Conservation (phyloP, 2,888 invertebrate species). For the Epsilonema sp. region DNA sequence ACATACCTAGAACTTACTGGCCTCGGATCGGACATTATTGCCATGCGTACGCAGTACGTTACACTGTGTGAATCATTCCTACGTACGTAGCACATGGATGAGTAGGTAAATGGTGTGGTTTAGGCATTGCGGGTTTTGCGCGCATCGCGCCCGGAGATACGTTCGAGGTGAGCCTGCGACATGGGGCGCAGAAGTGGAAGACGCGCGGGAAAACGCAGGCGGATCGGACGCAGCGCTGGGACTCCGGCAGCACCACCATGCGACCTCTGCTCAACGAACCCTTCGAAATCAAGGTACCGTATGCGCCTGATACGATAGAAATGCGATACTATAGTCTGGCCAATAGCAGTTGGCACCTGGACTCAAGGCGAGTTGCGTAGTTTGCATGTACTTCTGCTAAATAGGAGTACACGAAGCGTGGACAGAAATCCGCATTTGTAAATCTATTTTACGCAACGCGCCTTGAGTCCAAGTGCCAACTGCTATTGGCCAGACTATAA, state of each 20-base stretch:
- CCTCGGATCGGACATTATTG: neutral
- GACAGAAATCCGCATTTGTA: too few species aligned
- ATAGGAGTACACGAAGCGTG: too few species aligned
- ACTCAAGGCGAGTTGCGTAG: too few species aligned
- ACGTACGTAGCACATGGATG: neutral
- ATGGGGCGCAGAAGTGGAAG: constrained; percentile 41
- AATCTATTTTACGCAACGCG: too few species aligned
- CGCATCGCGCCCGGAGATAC: constrained; percentile 40
- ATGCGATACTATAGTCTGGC: too few species aligned
- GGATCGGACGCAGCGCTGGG: constrained; percentile 38
- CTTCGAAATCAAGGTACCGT: constrained; percentile 36
- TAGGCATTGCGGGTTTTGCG: constrained; percentile 41
- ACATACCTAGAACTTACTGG: too few species aligned
- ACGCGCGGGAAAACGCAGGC: constrained; percentile 34
- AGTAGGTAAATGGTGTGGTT: constrained; percentile 4
- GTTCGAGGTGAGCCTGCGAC: constrained; percentile 39
- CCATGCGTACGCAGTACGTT: neutral
- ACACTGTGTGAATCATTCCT: neutral
- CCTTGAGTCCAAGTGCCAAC: too few species aligned
- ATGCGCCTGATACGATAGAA: too few species aligned
- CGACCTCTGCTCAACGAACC: constrained; percentile 36
- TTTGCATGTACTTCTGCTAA: too few species aligned
- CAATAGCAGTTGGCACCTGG: too few species aligned
- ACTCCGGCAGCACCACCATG: constrained; percentile 30
- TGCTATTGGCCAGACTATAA: too few species aligned